Conservation (phyloP, 2,113 vertebrate genomes). For the Polyodon spathula region DNA sequence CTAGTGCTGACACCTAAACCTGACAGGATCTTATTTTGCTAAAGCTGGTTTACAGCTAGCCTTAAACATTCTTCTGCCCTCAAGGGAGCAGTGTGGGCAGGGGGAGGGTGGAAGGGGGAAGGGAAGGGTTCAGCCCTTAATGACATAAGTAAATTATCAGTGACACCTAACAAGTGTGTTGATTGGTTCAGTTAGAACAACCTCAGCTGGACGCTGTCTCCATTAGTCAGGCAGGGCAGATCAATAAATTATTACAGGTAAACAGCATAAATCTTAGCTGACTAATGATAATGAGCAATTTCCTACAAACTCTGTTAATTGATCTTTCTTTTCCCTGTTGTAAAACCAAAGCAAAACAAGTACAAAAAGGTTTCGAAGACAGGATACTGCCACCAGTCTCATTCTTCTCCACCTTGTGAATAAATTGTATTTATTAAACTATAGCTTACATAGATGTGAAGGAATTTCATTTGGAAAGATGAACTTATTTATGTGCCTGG, state of each 20-base stretch:
- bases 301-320: slow-evolving; percentile 18
- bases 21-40: too few species aligned
- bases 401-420: slow-evolving; percentile 10
- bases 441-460: slow-evolving; percentile 6
- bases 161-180: slow-evolving; percentile 26
- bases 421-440: slow-evolving; percentile 16
- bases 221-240: slow-evolving; percentile 25
- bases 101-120: too few species aligned
- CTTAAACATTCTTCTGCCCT: too few species aligned
- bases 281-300: slow-evolving; percentile 22
- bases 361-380: background rate
- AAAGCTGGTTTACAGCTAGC: too few species aligned
- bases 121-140: too few species aligned
- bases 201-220: slow-evolving; percentile 31
- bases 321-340: slow-evolving; percentile 1
- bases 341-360: background rate
- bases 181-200: slow-evolving; percentile 25
- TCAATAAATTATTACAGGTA: slow-evolving; percentile 28
- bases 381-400: slow-evolving; percentile 5
- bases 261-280: slow-evolving; percentile 33
- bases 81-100: too few species aligned
- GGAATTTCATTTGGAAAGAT: slow-evolving; percentile 22
- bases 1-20: too few species aligned
- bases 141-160: too few species aligned
- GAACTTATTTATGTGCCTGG: slow-evolving; percentile 21